phyloP scores from a whole-genome alignment of 2,797 vertebrate genomes.

The Erethizon dorsatum region DNA sequence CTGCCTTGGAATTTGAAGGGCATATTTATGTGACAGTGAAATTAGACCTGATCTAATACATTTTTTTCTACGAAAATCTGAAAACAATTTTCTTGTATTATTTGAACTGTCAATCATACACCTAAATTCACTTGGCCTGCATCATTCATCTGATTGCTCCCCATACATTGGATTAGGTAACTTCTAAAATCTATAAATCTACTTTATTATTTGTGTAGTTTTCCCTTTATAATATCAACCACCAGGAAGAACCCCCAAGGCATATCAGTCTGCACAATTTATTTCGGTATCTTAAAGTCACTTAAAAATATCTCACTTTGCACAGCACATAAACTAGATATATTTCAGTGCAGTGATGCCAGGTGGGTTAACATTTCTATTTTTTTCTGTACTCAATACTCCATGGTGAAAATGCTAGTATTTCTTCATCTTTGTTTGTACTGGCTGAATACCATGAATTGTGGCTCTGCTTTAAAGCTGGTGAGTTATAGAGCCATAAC shows the following conservation, averaged over 20 bases:
- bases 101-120: neutral
- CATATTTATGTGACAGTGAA: neutral
- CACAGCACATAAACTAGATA: constrained; percentile 37
- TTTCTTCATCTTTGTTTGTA: constrained; percentile 72
- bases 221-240: neutral
- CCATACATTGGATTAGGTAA: neutral
- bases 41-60: constrained; percentile 23
- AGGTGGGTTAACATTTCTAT: constrained; percentile 56
- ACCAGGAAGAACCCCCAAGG: neutral
- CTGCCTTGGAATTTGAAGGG: neutral
- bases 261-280: constrained; percentile 23
- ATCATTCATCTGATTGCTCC: neutral
- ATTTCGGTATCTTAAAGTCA: constrained; percentile 68
- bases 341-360: neutral
- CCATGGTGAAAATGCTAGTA: constrained; percentile 58
- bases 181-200: constrained; percentile 51
- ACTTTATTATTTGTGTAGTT: neutral
- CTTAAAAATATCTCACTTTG: constrained; percentile 53
- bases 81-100: constrained; percentile 19
- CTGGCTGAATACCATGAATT: constrained; percentile 54
- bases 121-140: neutral
- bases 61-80: neutral
- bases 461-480: constrained; percentile 57
- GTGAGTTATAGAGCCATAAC: constrained; percentile 64
- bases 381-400: constrained; percentile 55